These are phyloP conservation scores for Caenorhabditis elegans DNA, from an alignment of 1,140 invertebrate genomes.

Conservation along the genomic window DNA sequence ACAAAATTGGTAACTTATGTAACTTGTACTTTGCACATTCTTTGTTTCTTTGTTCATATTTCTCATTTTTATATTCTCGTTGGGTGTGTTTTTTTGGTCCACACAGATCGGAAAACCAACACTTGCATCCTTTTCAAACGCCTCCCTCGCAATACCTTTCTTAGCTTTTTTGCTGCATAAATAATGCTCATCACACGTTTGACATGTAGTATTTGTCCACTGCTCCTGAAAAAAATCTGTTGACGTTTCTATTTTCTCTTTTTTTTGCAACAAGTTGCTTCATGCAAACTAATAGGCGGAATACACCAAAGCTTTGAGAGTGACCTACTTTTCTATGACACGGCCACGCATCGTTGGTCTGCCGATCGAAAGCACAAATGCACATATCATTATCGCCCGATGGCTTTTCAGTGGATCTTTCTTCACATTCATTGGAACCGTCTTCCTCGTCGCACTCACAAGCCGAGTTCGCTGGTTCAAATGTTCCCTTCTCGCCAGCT, in stretches of 20 bases:
- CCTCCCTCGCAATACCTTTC: not conserved
- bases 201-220: slow-evolving; percentile 54
- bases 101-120: not conserved
- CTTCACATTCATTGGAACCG: slow-evolving; percentile 19
- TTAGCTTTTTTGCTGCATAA: slow-evolving; percentile 48
- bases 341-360: slow-evolving; percentile 56
- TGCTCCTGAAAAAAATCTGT: slow-evolving; percentile 15
- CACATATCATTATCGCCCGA: slow-evolving; percentile 44
- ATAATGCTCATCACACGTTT: slow-evolving; percentile 52
- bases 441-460: slow-evolving; percentile 41
- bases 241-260: not conserved
- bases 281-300: not conserved
- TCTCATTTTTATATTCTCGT: no score
- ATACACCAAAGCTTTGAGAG: not conserved
- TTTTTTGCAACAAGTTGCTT: not conserved
- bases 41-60: not conserved
- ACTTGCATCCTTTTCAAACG: not conserved
- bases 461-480: slow-evolving; percentile 35
- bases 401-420: not conserved
- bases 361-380: slow-evolving; percentile 56
- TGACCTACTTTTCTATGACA: slow-evolving; percentile 46
- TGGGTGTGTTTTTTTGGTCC: not conserved
- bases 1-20: not conserved
- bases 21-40: not conserved
- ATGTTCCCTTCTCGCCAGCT: not conserved